These are phyloP conservation scores for Holothuria glaberrima DNA, from an alignment of 35 echinoderm and acorn worm species.

Conservation along the genomic window DNA sequence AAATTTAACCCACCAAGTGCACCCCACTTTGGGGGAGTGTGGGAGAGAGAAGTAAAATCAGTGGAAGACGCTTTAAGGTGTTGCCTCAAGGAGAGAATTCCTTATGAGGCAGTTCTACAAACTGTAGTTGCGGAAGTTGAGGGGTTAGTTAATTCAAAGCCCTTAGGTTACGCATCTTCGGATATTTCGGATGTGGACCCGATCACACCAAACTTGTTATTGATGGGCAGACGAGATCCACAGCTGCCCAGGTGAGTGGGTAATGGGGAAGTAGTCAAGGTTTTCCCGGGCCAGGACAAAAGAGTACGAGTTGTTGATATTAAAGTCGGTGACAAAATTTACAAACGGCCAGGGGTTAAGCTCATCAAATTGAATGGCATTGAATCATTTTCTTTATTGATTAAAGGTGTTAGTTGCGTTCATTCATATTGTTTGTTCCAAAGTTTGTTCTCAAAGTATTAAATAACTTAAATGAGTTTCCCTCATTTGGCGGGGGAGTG, in stretches of 20 bases:
- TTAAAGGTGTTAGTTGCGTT: not conserved
- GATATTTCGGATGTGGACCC: conserved; percentile 62
- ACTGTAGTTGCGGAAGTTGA: conserved; percentile 44
- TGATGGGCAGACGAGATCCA: conserved; percentile 59
- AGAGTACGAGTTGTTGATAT: conserved; percentile 48
- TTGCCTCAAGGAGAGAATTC: conserved; percentile 1
- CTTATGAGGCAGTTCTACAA: conserved; percentile 26
- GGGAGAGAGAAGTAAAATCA: conserved; percentile 35
- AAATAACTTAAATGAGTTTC: not conserved
- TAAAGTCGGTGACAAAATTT: conserved; percentile 32
- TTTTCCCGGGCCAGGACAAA: conserved; percentile 18
- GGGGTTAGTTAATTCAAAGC: conserved; percentile 56
- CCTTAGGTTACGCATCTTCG: conserved; percentile 51
- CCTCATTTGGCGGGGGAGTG: not conserved
- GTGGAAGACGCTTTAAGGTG: conserved; percentile 24
- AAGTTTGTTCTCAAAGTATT: not conserved
- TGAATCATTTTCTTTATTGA: not conserved
- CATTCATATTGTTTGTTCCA: not conserved
- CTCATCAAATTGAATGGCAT: conserved; percentile 20
- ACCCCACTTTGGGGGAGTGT: conserved; percentile 28
- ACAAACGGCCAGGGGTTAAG: conserved; percentile 49
- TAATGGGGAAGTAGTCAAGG: conserved; percentile 36
- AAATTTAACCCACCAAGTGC: conserved; percentile 26
- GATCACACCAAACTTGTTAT: conserved; percentile 50
- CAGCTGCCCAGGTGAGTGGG: conserved; percentile 42